These are phyloP conservation scores for Misgurnus anguillicaudatus DNA, from an alignment of 2,113 vertebrate genomes.

Conservation along the genomic window DNA sequence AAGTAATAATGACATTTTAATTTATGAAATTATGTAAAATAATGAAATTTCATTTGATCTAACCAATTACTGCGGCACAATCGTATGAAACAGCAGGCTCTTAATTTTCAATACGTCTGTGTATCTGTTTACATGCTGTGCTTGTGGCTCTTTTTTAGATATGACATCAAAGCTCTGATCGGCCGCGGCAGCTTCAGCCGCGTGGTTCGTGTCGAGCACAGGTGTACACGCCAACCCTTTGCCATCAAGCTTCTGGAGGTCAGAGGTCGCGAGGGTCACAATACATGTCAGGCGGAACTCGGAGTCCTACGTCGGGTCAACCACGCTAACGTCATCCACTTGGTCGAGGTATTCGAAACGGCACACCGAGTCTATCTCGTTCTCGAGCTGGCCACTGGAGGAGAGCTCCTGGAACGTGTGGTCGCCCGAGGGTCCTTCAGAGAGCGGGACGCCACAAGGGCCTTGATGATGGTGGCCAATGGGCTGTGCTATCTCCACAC, in stretches of 20 bases:
- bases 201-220: slow-evolving; percentile 68
- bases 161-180: slow-evolving; percentile 72
- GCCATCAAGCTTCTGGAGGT: slow-evolving; percentile 75
- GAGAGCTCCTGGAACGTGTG: slow-evolving; percentile 68
- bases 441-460: slow-evolving; percentile 65
- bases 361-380: slow-evolving; percentile 64
- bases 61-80: slow-evolving; percentile 14
- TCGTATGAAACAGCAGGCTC: not conserved
- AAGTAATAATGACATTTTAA: slow-evolving; percentile 29
- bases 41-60: slow-evolving; percentile 18
- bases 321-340: slow-evolving; percentile 64
- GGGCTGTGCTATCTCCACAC: slow-evolving; percentile 66
- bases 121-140: not conserved
- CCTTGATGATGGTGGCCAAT: slow-evolving; percentile 64
- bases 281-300: slow-evolving; percentile 66
- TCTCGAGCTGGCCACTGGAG: slow-evolving; percentile 68
- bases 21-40: slow-evolving; percentile 22
- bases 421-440: slow-evolving; percentile 68
- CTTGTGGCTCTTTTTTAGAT: slow-evolving; percentile 61
- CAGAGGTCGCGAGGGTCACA: slow-evolving; percentile 57
- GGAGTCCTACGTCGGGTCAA: slow-evolving; percentile 65
- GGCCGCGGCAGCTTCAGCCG: slow-evolving; percentile 70
- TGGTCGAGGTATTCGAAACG: slow-evolving; percentile 71
- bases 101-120: slow-evolving; percentile 8
- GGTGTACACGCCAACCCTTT: slow-evolving; percentile 63